phyloP scores from a whole-genome alignment of 2,113 vertebrate genomes.

The human (Homo sapiens) region GRCh38 chr13:53321001-53321500 shows the following conservation, averaged over 20 bases:
- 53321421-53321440: neutral
- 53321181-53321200: conserved; percentile 47
- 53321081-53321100: neutral
- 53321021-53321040: neutral
- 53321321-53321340: neutral
- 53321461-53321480: conserved; percentile 60
- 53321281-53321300: neutral
- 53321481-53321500: conserved; percentile 29
- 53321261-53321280: neutral
- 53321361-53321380: neutral
- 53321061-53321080: neutral
- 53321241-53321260: neutral
- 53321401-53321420: neutral
- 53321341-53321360: neutral
- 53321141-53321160: conserved; percentile 15
- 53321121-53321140: conserved; percentile 41
- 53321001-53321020: neutral
- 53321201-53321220: conserved; percentile 54
- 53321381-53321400: neutral
- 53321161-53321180: conserved; percentile 42
- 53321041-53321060: neutral
- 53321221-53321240: neutral
- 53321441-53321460: neutral
- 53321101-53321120: conserved; percentile 30
- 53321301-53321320: neutral